phyloP scores from a whole-genome alignment of 2,888 invertebrate genomes.

The Bellardia bayeri region DNA sequence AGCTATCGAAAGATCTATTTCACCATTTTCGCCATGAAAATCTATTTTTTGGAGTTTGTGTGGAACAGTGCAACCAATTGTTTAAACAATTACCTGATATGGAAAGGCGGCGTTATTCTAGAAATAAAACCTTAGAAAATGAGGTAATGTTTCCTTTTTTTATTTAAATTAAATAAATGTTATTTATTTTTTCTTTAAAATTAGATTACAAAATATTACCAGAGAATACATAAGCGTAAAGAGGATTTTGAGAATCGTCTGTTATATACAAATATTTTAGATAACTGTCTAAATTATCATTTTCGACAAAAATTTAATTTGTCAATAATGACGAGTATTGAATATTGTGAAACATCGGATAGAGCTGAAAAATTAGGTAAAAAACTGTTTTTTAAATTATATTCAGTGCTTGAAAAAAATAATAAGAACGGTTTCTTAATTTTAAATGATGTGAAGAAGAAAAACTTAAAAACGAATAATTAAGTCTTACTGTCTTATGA shows the following conservation, averaged over 20 bases:
- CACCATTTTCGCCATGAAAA: conserved; percentile 57
- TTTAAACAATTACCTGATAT: neutral
- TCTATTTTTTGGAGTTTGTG: conserved; percentile 61
- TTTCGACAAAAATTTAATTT: conserved; percentile 75
- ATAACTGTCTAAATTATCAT: conserved; percentile 78
- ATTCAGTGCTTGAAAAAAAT: too few species aligned
- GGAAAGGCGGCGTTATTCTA: conserved; percentile 4
- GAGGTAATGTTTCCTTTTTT: conserved; percentile 15
- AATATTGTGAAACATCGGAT: conserved; percentile 78
- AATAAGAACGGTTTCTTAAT: too few species aligned
- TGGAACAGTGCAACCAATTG: conserved; percentile 50
- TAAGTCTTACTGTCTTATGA: too few species aligned
- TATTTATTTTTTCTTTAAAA: neutral
- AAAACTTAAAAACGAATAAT: too few species aligned
- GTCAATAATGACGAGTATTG: conserved; percentile 77
- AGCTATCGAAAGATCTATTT: conserved; percentile 37
- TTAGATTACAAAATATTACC: conserved; percentile 58
- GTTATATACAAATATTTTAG: conserved; percentile 16
- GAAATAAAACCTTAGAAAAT: conserved; percentile 38
- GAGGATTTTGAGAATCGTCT: conserved; percentile 2
- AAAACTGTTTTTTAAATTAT: too few species aligned
- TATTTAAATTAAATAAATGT: neutral
- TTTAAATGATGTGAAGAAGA: too few species aligned
- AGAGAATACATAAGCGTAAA: conserved; percentile 12
- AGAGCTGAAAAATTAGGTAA: conserved; percentile 50